These are phyloP conservation scores for Yponomeuta sedellus DNA, from an alignment of 2,888 invertebrate genomes.

Conservation along the genomic window DNA sequence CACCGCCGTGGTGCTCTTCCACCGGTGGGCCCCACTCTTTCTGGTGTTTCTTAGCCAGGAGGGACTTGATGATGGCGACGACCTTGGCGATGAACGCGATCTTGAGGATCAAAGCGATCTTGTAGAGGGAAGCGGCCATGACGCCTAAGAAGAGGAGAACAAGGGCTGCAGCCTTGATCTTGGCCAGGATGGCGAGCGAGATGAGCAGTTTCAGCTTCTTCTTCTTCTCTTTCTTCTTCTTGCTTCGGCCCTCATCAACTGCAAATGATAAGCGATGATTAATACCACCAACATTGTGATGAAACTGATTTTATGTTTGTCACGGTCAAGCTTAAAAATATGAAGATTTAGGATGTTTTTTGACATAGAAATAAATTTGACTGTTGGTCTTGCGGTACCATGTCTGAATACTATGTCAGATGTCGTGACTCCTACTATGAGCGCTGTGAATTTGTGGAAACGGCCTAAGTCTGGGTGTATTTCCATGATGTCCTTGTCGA, in stretches of 20 bases:
- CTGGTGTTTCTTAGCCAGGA: conserved; percentile 61
- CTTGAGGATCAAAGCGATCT: conserved; percentile 85
- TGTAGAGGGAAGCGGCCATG: conserved; percentile 81
- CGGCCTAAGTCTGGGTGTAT: too few species aligned
- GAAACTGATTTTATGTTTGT: too few species aligned
- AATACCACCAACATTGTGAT: too few species aligned
- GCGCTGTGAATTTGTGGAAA: too few species aligned
- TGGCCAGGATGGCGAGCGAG: conserved; percentile 77
- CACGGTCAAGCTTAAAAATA: too few species aligned
- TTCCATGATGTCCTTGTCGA: too few species aligned
- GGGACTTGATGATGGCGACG: conserved; percentile 52
- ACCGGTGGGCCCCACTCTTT: conserved; percentile 27
- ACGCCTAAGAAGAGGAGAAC: conserved; percentile 80
- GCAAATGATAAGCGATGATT: conserved; percentile 24
- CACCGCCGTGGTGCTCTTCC: conserved; percentile 33
- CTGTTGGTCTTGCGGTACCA: too few species aligned
- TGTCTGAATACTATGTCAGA: too few species aligned
- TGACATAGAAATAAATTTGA: too few species aligned
- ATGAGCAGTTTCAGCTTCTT: conserved; percentile 63
- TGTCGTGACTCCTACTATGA: too few species aligned
- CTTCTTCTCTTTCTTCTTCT: conserved; percentile 82
- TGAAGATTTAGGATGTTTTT: too few species aligned
- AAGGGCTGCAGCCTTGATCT: conserved; percentile 81
- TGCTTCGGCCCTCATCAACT: conserved; percentile 78
- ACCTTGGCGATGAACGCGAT: conserved; percentile 79